Conservation (phyloP, 1,140 invertebrate genomes). For the Lycorma delicatula region DNA sequence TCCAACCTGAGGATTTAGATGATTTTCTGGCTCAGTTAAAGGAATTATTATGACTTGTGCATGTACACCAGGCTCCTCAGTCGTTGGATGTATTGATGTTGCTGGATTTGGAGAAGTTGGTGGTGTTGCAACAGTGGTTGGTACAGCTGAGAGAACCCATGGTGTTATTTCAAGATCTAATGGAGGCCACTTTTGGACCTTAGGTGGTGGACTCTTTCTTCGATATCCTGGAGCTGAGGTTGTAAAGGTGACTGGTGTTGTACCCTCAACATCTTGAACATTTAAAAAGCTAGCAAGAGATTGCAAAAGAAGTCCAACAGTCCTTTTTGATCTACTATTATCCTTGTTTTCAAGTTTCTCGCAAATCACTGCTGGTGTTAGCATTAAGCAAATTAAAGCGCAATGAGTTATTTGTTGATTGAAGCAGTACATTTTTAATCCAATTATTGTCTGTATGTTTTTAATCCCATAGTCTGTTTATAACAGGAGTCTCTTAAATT, state of each 20-base stretch:
- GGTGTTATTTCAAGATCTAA: not conserved
- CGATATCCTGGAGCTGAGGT: not conserved
- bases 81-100: not conserved
- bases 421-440: not conserved
- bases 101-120: not conserved
- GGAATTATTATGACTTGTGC: not conserved
- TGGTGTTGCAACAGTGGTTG: not conserved
- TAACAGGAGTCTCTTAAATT: no score
- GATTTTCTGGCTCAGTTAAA: not conserved
- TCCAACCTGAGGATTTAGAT: not conserved
- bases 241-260: not conserved
- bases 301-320: not conserved
- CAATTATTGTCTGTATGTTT: no score
- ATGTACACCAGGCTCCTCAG: not conserved
- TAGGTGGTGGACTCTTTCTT: not conserved
- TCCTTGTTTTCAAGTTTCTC: no score
- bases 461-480: no score
- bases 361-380: no score
- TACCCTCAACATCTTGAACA: not conserved
- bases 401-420: not conserved
- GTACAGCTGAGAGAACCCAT: not conserved
- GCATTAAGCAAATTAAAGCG: no score
- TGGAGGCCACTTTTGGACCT: constrained; percentile 1
- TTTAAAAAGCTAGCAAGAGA: not conserved
- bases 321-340: not conserved